These are phyloP conservation scores for Etheostoma perlongum DNA, from an alignment of 2,797 vertebrate species.

Conservation along the genomic window DNA sequence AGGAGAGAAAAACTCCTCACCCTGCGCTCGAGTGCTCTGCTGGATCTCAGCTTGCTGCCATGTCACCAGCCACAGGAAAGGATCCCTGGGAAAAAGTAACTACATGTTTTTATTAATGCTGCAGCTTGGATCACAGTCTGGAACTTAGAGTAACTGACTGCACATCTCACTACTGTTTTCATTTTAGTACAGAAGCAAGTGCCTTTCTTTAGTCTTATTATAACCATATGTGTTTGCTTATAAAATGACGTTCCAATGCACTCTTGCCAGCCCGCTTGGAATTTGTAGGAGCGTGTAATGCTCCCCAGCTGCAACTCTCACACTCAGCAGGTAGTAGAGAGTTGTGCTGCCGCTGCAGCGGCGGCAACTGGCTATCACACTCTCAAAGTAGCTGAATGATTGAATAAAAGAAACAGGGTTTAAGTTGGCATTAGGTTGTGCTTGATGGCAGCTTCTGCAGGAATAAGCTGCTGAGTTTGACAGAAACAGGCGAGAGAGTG, in stretches of 20 bases:
- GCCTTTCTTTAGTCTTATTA: slow-evolving; percentile 26
- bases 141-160: background rate
- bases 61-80: slow-evolving; percentile 46
- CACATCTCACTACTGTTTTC: slow-evolving; percentile 22
- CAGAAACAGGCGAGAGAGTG: slow-evolving; percentile 29
- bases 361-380: slow-evolving; percentile 37
- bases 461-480: slow-evolving; percentile 55
- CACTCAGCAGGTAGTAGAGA: slow-evolving; percentile 54
- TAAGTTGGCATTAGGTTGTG: slow-evolving; percentile 26
- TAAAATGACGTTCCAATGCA: slow-evolving; percentile 44
- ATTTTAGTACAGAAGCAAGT: slow-evolving; percentile 3
- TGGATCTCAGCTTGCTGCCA: slow-evolving; percentile 30
- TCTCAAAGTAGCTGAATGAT: slow-evolving; percentile 27
- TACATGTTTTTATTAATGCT: slow-evolving; percentile 39
- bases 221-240: slow-evolving; percentile 53
- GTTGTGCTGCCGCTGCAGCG: slow-evolving; percentile 43
- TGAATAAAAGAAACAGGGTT: slow-evolving; percentile 45
- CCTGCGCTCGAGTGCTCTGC: slow-evolving; percentile 19
- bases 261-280: slow-evolving; percentile 35
- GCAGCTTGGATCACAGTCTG: slow-evolving; percentile 28
- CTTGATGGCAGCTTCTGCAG: slow-evolving; percentile 42
- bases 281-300: slow-evolving; percentile 61
- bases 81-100: slow-evolving; percentile 37
- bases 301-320: slow-evolving; percentile 63
- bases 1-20: slow-evolving; percentile 52